These are phyloP conservation scores for Urocynchramus pylzowi DNA, from an alignment of 2,113 vertebrate species.

Conservation along the genomic window DNA sequence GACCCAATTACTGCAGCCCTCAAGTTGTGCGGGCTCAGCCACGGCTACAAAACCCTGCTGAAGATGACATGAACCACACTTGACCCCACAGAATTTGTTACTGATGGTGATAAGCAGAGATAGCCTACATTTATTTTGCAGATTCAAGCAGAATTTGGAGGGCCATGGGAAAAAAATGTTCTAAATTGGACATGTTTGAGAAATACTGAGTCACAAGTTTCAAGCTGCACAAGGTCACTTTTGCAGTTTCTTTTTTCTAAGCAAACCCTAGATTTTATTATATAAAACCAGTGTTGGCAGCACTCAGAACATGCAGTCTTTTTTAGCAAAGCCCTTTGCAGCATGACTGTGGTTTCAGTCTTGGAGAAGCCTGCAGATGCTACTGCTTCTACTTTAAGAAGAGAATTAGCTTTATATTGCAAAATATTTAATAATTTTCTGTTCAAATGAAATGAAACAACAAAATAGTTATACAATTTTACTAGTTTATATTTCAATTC, in stretches of 20 bases:
- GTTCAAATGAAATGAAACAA: conserved; percentile 73
- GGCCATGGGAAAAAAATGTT: neutral
- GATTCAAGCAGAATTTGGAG: conserved; percentile 44
- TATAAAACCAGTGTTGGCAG: conserved; percentile 33
- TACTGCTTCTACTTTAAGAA: conserved; percentile 8
- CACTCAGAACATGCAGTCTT: conserved; percentile 12
- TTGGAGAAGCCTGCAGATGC: conserved; percentile 5
- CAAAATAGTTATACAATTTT: conserved; percentile 75
- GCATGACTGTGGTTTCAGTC: neutral
- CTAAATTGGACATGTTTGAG: conserved; percentile 37
- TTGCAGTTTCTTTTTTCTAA: conserved; percentile 38
- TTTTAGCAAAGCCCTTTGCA: conserved; percentile 59
- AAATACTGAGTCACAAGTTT: conserved; percentile 51
- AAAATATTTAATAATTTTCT: conserved; percentile 73
- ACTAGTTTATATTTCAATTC: conserved; percentile 91
- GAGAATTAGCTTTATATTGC: conserved; percentile 43
- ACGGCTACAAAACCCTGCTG: neutral
- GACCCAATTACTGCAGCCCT: neutral
- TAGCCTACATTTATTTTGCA: conserved; percentile 26
- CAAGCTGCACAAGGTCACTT: conserved; percentile 41
- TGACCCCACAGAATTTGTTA: neutral
- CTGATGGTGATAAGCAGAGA: neutral
- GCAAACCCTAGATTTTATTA: conserved; percentile 37
- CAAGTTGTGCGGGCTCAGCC: neutral
- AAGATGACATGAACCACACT: neutral